Evolutionary conservation across 2,113 vertebrate genomes (phyloP).

Genomic region (Bubo bubo): DNA sequence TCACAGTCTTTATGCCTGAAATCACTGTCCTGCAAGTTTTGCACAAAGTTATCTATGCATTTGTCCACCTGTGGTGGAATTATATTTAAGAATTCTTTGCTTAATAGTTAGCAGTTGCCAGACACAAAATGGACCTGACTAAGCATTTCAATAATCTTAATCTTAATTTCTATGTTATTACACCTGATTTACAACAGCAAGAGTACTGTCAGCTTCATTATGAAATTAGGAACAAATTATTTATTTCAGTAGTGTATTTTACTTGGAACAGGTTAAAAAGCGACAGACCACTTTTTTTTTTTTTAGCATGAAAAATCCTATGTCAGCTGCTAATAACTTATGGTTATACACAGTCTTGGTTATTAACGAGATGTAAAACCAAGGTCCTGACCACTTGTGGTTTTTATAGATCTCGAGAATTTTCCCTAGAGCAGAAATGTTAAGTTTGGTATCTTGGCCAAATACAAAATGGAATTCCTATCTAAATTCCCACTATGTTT

Average conservation of each 20-base stretch:
- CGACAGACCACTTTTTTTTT: not conserved
- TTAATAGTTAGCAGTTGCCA: not conserved
- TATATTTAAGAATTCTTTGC: not conserved
- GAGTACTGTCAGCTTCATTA: not conserved
- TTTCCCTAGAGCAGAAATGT: not conserved
- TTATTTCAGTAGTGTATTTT: not conserved
- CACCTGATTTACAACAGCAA: not conserved
- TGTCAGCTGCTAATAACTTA: not conserved
- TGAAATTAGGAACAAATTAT: not conserved
- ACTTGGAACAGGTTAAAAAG: not conserved
- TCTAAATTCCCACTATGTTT: not conserved
- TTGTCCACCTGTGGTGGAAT: not conserved
- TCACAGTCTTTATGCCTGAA: not conserved
- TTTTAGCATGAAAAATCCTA: not conserved
- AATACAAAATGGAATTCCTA: not conserved
- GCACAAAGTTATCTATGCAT: not conserved
- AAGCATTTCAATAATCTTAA: not conserved
- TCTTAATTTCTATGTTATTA: not conserved
- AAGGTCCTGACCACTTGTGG: slow-evolving; percentile 11
- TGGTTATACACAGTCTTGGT: not conserved
- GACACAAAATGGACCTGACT: not conserved
- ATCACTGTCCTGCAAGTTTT: not conserved
- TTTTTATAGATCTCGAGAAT: slow-evolving; percentile 9
- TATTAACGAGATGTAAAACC: slow-evolving; percentile 30
- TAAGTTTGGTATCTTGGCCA: not conserved